A percentile compares a stretch with the other conserved stretches of the same genome.
Conservation (phyloP, 2,113 vertebrate genomes). For the Anolis carolinensis region DNA sequence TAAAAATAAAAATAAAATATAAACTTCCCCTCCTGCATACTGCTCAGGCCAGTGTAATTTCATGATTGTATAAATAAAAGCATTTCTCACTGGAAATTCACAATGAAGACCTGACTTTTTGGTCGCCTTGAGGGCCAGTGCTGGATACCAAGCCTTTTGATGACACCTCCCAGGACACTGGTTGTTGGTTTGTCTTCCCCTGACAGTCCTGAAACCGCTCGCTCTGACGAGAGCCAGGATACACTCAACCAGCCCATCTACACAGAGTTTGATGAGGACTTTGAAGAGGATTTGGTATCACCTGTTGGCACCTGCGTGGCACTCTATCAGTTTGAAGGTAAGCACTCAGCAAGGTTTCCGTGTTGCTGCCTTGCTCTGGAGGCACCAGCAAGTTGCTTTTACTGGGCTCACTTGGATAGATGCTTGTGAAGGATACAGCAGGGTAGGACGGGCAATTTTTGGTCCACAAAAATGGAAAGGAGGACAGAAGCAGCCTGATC, state of each 20-base stretch:
- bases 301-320: slow-evolving; percentile 88
- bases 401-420: no score
- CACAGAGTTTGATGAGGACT: slow-evolving; percentile 89
- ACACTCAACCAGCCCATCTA: slow-evolving; percentile 81
- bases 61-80: no score
- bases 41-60: no score
- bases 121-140: no score
- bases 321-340: slow-evolving; percentile 90
- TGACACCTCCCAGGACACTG: neutral
- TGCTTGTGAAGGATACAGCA: neutral
- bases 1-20: no score
- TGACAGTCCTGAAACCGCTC: slow-evolving; percentile 80
- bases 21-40: no score
- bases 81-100: neutral
- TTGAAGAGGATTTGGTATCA: slow-evolving; percentile 80
- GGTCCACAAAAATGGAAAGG: neutral
- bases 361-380: neutral
- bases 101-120: neutral
- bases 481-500: neutral
- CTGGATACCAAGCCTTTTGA: neutral
- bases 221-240: slow-evolving; percentile 81
- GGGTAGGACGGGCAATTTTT: neutral
- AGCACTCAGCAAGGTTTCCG: neutral
- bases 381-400: neutral
- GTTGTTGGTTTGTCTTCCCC: neutral